Percentiles rank a stretch among this genome's conserved stretches.
These are phyloP conservation scores for Phalacrocorax pelagicus DNA, from an alignment of 2,113 vertebrate species.

Conservation along the genomic window DNA sequence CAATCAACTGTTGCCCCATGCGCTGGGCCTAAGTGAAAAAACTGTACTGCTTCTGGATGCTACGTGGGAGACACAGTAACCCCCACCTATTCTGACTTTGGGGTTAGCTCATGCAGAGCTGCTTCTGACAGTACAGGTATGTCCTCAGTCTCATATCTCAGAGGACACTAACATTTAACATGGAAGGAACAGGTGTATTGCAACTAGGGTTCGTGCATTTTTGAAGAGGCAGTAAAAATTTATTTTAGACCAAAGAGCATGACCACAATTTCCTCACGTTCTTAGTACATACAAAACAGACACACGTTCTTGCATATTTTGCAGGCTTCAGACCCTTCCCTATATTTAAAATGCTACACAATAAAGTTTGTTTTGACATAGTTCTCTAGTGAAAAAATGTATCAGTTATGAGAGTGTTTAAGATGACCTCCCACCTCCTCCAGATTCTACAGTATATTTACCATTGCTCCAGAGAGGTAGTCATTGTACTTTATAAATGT, in stretches of 20 bases:
- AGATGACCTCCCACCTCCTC: not conserved
- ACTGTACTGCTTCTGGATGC: not conserved
- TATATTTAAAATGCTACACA: not conserved
- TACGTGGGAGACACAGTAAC: not conserved
- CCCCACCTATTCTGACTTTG: not conserved
- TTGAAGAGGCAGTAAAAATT: not conserved
- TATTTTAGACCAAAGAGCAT: accelerated
- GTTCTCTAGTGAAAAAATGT: not conserved
- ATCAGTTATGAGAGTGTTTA: not conserved
- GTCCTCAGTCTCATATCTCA: not conserved
- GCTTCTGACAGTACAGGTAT: not conserved
- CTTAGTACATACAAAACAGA: not conserved
- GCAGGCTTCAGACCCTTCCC: not conserved
- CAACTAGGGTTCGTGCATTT: not conserved
- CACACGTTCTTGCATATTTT: not conserved
- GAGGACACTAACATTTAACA: not conserved
- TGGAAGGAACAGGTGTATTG: accelerated
- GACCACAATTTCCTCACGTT: not conserved
- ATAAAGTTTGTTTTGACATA: not conserved
- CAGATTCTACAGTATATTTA: not conserved
- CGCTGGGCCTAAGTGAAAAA: not conserved
- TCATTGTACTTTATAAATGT: not conserved
- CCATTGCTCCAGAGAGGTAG: not conserved
- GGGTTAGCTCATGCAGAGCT: not conserved
- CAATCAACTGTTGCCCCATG: accelerated